Evolutionary conservation across 2,113 vertebrate species (phyloP), one percentile per base, ranked within the genome.

Genomic region (Illadopsis cleaveri): DNA sequence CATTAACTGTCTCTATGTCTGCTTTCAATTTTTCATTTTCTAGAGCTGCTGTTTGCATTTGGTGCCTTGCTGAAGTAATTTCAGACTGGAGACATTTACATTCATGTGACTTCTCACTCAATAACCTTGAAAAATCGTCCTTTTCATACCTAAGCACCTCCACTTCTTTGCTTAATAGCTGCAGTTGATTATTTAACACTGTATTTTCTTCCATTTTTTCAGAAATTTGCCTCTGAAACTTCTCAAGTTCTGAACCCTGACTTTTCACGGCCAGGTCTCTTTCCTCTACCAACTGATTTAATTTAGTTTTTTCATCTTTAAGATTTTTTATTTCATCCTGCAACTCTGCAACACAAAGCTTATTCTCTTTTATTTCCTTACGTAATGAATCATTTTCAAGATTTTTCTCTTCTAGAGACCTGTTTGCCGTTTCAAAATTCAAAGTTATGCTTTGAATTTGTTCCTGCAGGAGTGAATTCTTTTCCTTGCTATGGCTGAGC

Each of bases 21-120:
- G 68, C 95, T 96, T 98, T 98, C 35, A 98, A 54, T 68, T 93
- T 97, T 28, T 56, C 33, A 25, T 98, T 99, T 96, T 98, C 98
- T 9, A 98, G 95, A 51, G 89, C 89, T 79, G 98, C 90, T 24
- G 90, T 95, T 51, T 98, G 96, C 50, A 98, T 45, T 68, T 85
- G 94, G 28, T 98, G 98, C 72, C 88, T 96, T n/a, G 98, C 94
- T 42, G 97, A 98, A 21, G 90, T n/a, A 2, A 94, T 30, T 91
- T 98, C 97, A 15, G 92, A 90, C 51, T 93, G 94, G 68, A 98
- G 97, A 77, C 61, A 73, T 30, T 79, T 22, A 31, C 93, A 98
- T 75, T 98, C 98, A 47, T 28, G 57, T 15, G 93, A 86, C 35
- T 98, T 96, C 56, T 95, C 91, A 14, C 93, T 96, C 62, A 98